Evolutionary conservation across 1,140 invertebrate genomes (phyloP), one percentile per base, ranked within the genome.

Genomic region (Copidosoma floridanum): DNA sequence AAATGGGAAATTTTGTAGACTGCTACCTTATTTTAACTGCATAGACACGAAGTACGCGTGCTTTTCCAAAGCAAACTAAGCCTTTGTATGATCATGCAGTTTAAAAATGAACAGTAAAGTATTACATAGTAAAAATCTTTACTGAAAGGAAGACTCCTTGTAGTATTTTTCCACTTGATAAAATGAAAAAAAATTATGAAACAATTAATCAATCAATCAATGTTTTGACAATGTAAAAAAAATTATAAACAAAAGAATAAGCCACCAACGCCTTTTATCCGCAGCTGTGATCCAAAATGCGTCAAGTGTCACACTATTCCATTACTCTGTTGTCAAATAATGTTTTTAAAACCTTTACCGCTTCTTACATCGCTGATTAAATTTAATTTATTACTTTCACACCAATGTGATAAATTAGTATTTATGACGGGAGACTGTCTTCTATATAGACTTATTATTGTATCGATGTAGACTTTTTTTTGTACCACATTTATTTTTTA

Each of bases 311-410:
- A 41, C 50, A 26, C 32, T n/a, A n/a, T n/a, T n/a, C n/a, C n/a
- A n/a, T n/a, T n/a, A n/a, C n/a, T n/a, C n/a, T n/a, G n/a, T n/a
- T n/a, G n/a, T n/a, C 16, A 38, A 27, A 7, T 57, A 53, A 47
- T 48, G 46, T 52, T 53, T 47, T 40, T 58, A 58, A 27, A 23
- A 58, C 38, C 20, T 40, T 58, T 53, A 43, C 41, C 24, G 58
- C 43, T 61, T 54, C 38, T 29, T 56, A 61, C 26, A 56, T 61
- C 37, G 27, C 46, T 56, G 29, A 57, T 41, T 57, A 41, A 61
- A 53, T 57, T 62, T 65, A 62, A 65, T 54, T 65, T 62, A 65
- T 61, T 65, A 63, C 24, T 59, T 62, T 65, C 60, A 65, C 56
- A 26, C 24, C 29, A 47, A 55, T 65, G 65, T 66, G 65, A 66